These are phyloP conservation scores for Eolophus roseicapilla DNA, from an alignment of 2,113 vertebrate genomes.

Conservation along the genomic window DNA sequence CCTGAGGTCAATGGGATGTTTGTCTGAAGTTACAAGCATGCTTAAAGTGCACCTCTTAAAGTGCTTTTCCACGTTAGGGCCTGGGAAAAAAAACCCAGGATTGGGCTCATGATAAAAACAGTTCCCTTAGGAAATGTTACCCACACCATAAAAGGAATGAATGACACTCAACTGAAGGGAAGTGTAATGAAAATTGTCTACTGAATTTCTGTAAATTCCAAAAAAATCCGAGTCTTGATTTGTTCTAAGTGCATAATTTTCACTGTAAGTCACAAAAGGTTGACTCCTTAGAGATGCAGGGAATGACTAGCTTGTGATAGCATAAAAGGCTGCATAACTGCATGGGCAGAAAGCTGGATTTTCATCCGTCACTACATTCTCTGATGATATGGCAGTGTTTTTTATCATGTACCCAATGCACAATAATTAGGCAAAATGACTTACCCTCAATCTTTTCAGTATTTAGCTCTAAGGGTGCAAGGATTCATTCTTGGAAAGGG, in stretches of 20 bases:
- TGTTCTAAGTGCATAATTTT: background rate
- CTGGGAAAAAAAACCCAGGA: slow-evolving; percentile 19
- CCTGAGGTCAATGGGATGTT: background rate
- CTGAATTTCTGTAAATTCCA: slow-evolving; percentile 7
- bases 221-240: background rate
- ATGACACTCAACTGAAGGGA: background rate
- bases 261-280: background rate
- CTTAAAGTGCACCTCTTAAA: slow-evolving; percentile 7
- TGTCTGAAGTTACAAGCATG: background rate
- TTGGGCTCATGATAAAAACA: background rate
- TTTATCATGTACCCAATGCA: background rate
- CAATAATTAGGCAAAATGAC: slow-evolving; percentile 50
- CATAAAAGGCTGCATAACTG: background rate
- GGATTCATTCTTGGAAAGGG: slow-evolving; percentile 58
- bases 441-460: slow-evolving; percentile 53
- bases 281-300: slow-evolving; percentile 24
- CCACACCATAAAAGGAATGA: slow-evolving; percentile 43
- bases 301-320: background rate
- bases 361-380: background rate
- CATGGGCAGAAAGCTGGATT: background rate
- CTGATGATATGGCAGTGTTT: background rate
- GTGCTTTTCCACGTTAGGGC: background rate
- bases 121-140: background rate
- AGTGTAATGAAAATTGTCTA: background rate
- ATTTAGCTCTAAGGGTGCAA: slow-evolving; percentile 55